Conservation (phyloP, 2,113 vertebrate species). For the Hypocryptadius cinnamomeus region DNA sequence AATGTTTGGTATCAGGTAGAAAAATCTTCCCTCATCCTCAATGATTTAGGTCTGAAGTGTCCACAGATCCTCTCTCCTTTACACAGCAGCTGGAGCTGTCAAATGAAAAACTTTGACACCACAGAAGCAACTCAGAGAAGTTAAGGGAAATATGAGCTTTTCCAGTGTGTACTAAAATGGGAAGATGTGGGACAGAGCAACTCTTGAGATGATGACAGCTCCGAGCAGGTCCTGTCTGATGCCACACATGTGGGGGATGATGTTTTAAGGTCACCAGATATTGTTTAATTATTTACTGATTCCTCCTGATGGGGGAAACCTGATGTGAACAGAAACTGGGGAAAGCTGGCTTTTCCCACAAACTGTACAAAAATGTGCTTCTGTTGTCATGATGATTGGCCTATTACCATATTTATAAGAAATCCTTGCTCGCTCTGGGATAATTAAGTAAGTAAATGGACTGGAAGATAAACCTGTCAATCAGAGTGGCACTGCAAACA, state of each 20-base stretch:
- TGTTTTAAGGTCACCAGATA: not conserved
- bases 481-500: not conserved
- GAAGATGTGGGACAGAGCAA: not conserved
- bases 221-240: not conserved
- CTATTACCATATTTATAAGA: conserved; percentile 51
- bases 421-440: not conserved
- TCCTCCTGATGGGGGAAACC: not conserved
- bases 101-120: not conserved
- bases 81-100: not conserved
- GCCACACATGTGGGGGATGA: not conserved
- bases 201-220: not conserved
- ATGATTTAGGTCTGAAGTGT: not conserved
- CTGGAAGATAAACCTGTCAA: conserved; percentile 29
- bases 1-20: not conserved
- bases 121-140: not conserved
- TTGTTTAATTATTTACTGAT: not conserved
- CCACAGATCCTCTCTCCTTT: not conserved
- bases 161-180: fast-evolving
- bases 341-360: not conserved
- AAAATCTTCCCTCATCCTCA: not conserved
- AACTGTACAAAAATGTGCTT: not conserved
- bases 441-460: conserved; percentile 55
- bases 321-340: not conserved
- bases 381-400: not conserved
- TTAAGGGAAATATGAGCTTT: not conserved